Percentiles rank a stretch among this genome's conserved stretches.
These are phyloP conservation scores for Columba janthina DNA, from an alignment of 2,113 vertebrate species.

Conservation along the genomic window DNA sequence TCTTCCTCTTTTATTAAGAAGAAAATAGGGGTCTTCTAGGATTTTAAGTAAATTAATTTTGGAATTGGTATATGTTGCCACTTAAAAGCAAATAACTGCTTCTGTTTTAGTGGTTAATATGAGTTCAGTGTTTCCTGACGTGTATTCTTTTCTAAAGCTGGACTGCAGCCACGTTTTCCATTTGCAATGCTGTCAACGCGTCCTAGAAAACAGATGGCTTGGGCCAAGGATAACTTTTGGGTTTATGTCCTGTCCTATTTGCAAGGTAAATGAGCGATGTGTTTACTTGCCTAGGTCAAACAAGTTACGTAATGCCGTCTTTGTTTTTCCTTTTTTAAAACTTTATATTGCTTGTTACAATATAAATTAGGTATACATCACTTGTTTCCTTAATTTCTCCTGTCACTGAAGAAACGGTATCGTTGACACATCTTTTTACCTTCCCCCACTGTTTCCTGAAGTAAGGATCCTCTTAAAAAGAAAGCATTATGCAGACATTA, in stretches of 20 bases:
- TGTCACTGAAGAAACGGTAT: not conserved
- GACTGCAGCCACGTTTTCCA: constrained; percentile 99
- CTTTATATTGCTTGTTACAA: not conserved
- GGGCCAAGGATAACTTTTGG: constrained; percentile 98
- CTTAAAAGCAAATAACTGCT: not conserved
- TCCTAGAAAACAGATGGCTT: constrained; percentile 97
- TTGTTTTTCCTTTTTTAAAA: no score
- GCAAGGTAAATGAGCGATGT: constrained; percentile 83
- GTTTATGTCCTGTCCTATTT: constrained; percentile 98
- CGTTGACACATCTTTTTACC: not conserved
- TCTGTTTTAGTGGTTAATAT: not conserved
- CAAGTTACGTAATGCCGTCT: not conserved
- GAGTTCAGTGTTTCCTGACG: not conserved
- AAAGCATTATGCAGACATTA: not conserved
- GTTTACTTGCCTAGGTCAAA: not conserved
- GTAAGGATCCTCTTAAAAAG: not conserved
- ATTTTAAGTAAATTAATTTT: not conserved
- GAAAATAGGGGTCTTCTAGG: not conserved
- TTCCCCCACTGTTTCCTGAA: not conserved
- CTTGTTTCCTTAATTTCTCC: not conserved
- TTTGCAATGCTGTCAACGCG: constrained; percentile 93
- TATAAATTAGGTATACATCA: not conserved
- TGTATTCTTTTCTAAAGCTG: constrained; percentile 78
- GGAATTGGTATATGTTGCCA: not conserved
- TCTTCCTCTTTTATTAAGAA: not conserved